Conservation (phyloP, 2,888 invertebrate genomes). For the Argynnis bischoffii region DNA sequence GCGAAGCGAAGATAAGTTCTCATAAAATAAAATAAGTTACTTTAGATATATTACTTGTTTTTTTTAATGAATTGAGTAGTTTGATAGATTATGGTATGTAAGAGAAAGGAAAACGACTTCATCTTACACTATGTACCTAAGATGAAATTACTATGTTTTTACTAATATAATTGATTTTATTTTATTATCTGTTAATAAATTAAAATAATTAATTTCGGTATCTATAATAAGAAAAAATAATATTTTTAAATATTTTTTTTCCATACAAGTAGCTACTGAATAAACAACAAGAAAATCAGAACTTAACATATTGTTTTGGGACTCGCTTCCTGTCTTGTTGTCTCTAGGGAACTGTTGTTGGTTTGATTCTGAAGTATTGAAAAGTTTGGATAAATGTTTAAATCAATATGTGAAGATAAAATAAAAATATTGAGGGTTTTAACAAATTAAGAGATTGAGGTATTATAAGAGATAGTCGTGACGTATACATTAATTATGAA, state of each 20-base stretch:
- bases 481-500: too few species aligned
- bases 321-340: conserved; percentile 5
- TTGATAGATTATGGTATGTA: too few species aligned
- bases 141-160: too few species aligned
- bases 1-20: too few species aligned
- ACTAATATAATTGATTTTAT: too few species aligned
- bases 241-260: conserved; percentile 7
- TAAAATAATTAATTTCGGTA: not conserved
- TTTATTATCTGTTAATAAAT: too few species aligned
- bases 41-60: too few species aligned
- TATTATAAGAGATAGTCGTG: too few species aligned
- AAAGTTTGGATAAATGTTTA: conserved; percentile 4
- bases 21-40: too few species aligned
- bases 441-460: not conserved
- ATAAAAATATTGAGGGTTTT: not conserved
- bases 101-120: too few species aligned
- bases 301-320: conserved; percentile 20
- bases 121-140: too few species aligned
- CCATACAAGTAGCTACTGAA: not conserved
- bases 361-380: conserved; percentile 15
- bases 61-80: too few species aligned
- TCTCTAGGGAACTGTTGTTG: conserved; percentile 6
- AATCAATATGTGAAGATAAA: conserved; percentile 1
- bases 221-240: not conserved
- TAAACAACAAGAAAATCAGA: conserved; percentile 6